Conservation (phyloP, 2,113 vertebrate genomes). For the Limnothrissa miodon region DNA sequence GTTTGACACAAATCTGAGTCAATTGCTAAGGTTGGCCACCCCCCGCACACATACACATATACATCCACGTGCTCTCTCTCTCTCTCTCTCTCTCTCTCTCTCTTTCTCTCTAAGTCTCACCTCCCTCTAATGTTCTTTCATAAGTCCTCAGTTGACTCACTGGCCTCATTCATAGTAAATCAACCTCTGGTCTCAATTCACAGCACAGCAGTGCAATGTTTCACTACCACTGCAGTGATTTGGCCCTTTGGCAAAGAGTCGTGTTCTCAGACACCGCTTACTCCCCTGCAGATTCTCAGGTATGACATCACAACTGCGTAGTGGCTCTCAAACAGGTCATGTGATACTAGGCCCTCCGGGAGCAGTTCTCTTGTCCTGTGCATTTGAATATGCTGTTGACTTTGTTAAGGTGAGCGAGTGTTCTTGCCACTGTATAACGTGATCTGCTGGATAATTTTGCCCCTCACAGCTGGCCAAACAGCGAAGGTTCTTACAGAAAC, state of each 20-base stretch:
- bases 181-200: conserved; percentile 23
- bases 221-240: not conserved
- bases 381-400: not conserved
- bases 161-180: conserved; percentile 31
- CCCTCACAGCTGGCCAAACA: not conserved
- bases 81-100: not conserved
- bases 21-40: not conserved
- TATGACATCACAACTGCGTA: conserved; percentile 5
- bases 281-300: not conserved
- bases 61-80: too few species aligned
- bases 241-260: not conserved
- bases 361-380: not conserved
- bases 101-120: conserved; percentile 7
- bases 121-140: conserved; percentile 32
- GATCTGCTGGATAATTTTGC: not conserved
- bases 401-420: not conserved
- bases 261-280: not conserved
- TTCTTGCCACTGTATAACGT: not conserved
- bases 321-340: not conserved
- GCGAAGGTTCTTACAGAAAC: not conserved
- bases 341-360: not conserved
- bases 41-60: too few species aligned
- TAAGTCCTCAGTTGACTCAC: conserved; percentile 35
- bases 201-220: not conserved
- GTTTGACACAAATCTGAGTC: conserved; percentile 4